Percentiles rank a stretch among this genome's conserved stretches.
Evolutionary conservation across 2,113 vertebrate genomes (phyloP).

Genomic region (Phyllostomus discolor): DNA sequence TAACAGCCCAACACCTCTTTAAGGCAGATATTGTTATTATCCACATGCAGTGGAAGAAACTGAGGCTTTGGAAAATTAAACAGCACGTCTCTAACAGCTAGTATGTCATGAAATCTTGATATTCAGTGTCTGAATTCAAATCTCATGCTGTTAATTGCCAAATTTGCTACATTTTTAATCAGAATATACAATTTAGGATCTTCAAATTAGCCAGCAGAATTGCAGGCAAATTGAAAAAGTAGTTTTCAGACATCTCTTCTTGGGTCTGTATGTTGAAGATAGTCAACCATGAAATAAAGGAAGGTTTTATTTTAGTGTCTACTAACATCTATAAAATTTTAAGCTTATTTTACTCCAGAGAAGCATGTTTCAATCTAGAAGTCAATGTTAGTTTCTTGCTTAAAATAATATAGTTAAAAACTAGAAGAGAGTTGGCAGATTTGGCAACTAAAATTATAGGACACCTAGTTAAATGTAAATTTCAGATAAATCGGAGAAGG

Average conservation of each 20-base stretch:
- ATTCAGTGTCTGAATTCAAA: not conserved
- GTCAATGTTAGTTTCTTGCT: conserved; percentile 49
- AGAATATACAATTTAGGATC: not conserved
- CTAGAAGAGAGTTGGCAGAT: not conserved
- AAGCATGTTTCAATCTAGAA: conserved; percentile 15
- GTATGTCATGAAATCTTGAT: not conserved
- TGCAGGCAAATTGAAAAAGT: not conserved
- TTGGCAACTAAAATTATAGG: not conserved
- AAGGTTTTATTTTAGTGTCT: conserved; percentile 20
- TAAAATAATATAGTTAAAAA: conserved; percentile 45
- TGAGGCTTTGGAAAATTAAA: not conserved
- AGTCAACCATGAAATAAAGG: conserved; percentile 6
- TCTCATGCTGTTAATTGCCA: not conserved
- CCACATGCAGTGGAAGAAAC: not conserved
- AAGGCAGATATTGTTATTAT: not conserved
- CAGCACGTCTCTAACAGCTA: not conserved
- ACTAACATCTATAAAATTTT: not conserved
- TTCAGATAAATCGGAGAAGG: not conserved
- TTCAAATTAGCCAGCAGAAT: conserved; percentile 46
- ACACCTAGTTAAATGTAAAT: not conserved
- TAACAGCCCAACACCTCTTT: not conserved
- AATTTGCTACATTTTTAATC: conserved; percentile 47
- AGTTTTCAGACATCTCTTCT: conserved; percentile 26
- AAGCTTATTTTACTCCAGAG: conserved; percentile 22
- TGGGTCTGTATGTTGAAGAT: not conserved